Evolutionary conservation across 2,888 invertebrate genomes (phyloP), one percentile per base, ranked within the genome.

Genomic region (Noctua fimbriata): DNA sequence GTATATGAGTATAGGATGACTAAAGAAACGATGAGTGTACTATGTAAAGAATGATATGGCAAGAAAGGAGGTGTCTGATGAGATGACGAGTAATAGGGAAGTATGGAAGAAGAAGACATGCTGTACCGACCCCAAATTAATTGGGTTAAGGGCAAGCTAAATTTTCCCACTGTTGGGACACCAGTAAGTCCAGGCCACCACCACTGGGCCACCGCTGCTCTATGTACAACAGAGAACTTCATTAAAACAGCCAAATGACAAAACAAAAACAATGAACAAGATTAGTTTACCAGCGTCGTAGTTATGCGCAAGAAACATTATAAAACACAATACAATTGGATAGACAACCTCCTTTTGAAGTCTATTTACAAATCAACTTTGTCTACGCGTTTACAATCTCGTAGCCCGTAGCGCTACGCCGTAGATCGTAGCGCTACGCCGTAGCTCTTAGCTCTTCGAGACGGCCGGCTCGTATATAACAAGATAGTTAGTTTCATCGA

Each of bases 331-430:
- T 12, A 28, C 47, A 82, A 47, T 75, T 84, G 5, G 18, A 84
- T 67, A 44, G n/a, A 49, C n/a, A 36, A 44, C 24, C 28, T 83
- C 24, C 47, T 47, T 76, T 83, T 49, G n/a, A 79, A 67, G 44
- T 36, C 41, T 4, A 10, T 32, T 49, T 36, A 32, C 49, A 78
- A 80, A 84, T 44, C 28, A 67, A 44, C 49, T 58, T 66, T 28
- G 63, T 41, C 65, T n/a, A 12, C 47, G 16, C 24, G 32, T 67
- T 67, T n/a, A 55, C 44, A 52, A 60, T 69, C 63, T 73, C 83
- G 69, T 83, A 87, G 87, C 85, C 69, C 71, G 69, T 76, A 89
- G 77, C 79, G 76, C 82, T 85, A 87, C 87, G 89, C 63, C 84
- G 81, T 84, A 88, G 69, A 41, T 1, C 70, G 73, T 81, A 85